Conservation (phyloP, 2,113 vertebrate species). For the Herpailurus yagouaroundi region DNA sequence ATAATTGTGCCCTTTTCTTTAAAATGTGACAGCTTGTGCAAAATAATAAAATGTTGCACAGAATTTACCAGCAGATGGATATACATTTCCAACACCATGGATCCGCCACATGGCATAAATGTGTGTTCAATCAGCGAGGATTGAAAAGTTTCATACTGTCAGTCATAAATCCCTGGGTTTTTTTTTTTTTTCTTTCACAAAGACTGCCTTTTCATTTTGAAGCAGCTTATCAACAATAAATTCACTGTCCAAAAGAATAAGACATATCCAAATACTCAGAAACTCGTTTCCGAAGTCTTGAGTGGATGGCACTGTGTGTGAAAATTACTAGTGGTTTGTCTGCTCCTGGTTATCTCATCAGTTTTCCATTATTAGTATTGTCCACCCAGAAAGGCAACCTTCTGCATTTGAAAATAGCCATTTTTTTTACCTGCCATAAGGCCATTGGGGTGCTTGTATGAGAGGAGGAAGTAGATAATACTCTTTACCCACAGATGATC, state of each 20-base stretch:
- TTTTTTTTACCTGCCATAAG: neutral
- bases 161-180: neutral
- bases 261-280: neutral
- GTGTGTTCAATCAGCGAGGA: neutral
- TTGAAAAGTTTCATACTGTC: neutral
- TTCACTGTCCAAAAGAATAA: neutral
- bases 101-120: neutral
- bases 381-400: neutral
- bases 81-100: neutral
- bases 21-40: neutral
- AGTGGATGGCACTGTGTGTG: no score
- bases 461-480: neutral
- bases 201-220: neutral
- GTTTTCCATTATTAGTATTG: neutral
- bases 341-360: no score
- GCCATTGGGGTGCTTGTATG: neutral
- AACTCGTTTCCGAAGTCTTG: neutral
- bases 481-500: neutral
- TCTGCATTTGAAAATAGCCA: neutral
- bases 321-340: neutral
- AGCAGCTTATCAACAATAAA: neutral
- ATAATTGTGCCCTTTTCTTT: neutral
- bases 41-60: neutral
- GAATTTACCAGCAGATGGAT: neutral
- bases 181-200: neutral